phyloP scores from a whole-genome alignment of 2,888 invertebrate genomes.

The Cataglyphis altisquamis region DNA sequence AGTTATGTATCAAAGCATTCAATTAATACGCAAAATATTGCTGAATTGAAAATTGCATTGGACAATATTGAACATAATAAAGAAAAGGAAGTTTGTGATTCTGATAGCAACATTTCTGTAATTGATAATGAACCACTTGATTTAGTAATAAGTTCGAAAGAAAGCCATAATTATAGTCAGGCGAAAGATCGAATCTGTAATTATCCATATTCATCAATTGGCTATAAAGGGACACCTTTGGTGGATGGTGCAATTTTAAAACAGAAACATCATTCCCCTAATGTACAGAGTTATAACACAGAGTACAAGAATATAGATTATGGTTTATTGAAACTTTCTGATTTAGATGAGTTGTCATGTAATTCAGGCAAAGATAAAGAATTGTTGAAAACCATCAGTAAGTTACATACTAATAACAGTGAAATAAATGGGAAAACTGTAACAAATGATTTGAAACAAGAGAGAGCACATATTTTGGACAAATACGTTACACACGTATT shows the following conservation, averaged over 20 bases:
- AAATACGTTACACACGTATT: conserved; percentile 58
- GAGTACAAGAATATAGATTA: conserved; percentile 72
- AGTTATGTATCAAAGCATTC: conserved; percentile 47
- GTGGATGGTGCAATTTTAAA: conserved; percentile 55
- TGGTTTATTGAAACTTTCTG: conserved; percentile 71
- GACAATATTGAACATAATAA: conserved; percentile 55
- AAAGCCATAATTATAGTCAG: conserved; percentile 40
- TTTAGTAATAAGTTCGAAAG: conserved; percentile 58
- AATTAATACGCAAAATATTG: conserved; percentile 43
- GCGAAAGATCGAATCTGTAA: conserved; percentile 38
- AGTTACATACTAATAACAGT: conserved; percentile 49
- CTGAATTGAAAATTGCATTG: conserved; percentile 40
- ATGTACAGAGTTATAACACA: conserved; percentile 59
- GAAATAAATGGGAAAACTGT: conserved; percentile 46
- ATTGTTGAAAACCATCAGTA: conserved; percentile 42
- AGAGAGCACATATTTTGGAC: conserved; percentile 39
- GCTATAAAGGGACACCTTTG: conserved; percentile 31
- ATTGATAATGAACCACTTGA: conserved; percentile 64
- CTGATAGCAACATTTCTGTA: conserved; percentile 45
- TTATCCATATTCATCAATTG: conserved; percentile 39
- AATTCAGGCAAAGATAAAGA: conserved; percentile 56
- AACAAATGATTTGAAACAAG: conserved; percentile 53
- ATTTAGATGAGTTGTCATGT: conserved; percentile 64
- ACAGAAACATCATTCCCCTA: conserved; percentile 67
- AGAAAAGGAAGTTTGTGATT: conserved; percentile 49